phyloP scores from a whole-genome alignment of 2,888 invertebrate species.

The Thereva unica region DNA sequence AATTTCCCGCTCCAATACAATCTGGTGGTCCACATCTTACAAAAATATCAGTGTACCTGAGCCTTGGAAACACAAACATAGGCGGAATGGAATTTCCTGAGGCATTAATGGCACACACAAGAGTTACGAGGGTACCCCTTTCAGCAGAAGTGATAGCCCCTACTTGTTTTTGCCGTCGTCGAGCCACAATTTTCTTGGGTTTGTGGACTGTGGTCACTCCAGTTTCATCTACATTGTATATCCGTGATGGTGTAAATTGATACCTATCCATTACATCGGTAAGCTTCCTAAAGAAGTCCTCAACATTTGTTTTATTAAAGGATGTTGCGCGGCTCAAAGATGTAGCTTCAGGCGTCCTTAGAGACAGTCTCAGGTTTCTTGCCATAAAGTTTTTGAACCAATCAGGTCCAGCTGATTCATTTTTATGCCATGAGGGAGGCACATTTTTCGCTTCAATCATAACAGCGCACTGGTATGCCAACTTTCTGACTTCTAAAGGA shows the following conservation, averaged over 20 bases:
- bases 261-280: neutral
- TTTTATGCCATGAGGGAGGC: too few species aligned
- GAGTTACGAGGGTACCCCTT: neutral
- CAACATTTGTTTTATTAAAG: neutral
- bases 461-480: too few species aligned
- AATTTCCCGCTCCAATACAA: neutral
- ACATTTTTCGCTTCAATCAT: too few species aligned
- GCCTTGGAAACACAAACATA: neutral
- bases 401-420: too few species aligned
- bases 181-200: neutral
- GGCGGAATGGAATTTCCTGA: neutral
- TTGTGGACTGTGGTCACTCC: neutral
- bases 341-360: neutral
- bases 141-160: neutral
- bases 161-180: neutral
- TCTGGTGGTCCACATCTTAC: neutral
- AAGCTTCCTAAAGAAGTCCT: neutral
- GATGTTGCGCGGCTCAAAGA: neutral
- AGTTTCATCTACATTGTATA: conserved; percentile 4
- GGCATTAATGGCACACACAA: neutral
- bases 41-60: neutral
- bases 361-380: neutral
- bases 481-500: too few species aligned
- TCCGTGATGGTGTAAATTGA: neutral
- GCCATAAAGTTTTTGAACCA: too few species aligned